Percentiles rank a stretch among this genome's conserved stretches.
Conservation (phyloP, 92 coral and sea anemone species). For the Plumapathes pennacea region DNA sequence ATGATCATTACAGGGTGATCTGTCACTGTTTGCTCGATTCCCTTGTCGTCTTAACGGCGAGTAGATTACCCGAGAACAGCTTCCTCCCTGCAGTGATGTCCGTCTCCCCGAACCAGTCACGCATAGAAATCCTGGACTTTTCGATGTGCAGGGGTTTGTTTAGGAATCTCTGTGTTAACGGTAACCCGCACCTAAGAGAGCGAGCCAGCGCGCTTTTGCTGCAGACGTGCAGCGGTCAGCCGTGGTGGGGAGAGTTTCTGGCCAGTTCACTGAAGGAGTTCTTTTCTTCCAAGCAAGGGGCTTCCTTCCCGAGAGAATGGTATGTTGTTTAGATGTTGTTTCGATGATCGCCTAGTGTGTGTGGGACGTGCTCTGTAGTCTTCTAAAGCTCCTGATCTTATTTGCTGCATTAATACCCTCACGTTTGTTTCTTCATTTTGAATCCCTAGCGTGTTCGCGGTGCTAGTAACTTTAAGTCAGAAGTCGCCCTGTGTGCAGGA, state of each 20-base stretch:
- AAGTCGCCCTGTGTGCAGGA: constrained; percentile 68
- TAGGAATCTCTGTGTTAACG: constrained; percentile 86
- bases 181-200: constrained; percentile 77
- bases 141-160: constrained; percentile 80
- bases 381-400: not conserved
- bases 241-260: constrained; percentile 98
- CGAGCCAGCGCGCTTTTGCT: constrained; percentile 86
- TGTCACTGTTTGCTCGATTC: constrained; percentile 88
- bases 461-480: constrained; percentile 76
- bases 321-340: constrained; percentile 1
- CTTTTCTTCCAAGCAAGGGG: constrained; percentile 79
- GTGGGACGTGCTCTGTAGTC: not conserved
- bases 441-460: constrained; percentile 75
- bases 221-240: constrained; percentile 72
- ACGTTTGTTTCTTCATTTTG: too few relatives aligned
- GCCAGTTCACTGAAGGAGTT: constrained; percentile 84
- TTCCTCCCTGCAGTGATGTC: constrained; percentile 53
- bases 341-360: not conserved
- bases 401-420: not conserved
- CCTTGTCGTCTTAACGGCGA: constrained; percentile 71
- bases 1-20: constrained; percentile 80
- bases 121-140: constrained; percentile 54
- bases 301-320: constrained; percentile 91
- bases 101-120: constrained; percentile 44
- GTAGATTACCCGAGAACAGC: constrained; percentile 56